Base-by-base conservation (phyloP, 2,888 invertebrate species). In the Drosophila parthenogenetica region DNA sequence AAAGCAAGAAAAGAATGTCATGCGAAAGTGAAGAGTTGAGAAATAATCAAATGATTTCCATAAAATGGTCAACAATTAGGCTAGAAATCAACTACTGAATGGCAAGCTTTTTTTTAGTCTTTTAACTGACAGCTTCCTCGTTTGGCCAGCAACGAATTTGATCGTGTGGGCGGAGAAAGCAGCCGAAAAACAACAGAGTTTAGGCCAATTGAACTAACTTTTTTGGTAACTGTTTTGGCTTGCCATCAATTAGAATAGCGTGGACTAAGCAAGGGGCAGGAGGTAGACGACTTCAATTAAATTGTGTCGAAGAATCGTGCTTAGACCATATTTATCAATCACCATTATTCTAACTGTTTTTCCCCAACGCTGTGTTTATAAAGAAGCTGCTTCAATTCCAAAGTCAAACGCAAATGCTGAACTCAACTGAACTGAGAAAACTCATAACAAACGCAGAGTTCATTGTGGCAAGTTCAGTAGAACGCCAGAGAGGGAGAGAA, bases 311-410 rank as follows among this genome's bases (percentile, higher is more conserved):
- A 50, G 73, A 85, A 61, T 85, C 84, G 84, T 85, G 84, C 84
- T 74, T 89, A 81, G 87, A 87, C 85, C 77, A 85, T 85, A 85
- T 85, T 89, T 85, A 85, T 85, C 89, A 89, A 85, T 85, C 84
- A 89, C 89, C 87, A 89, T 85, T 85, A 85, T 89, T 89, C 87
- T 89, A 89, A 87, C 84, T 85, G 87, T 84, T 78, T 65, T 4
- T 13, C 35, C 50, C 55, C 35, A 53, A 54, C 65, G 58, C 46
- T 64, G 60, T 69, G 67, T 80, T 72, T 62, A 67, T 80, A 69
- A 61, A 69, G 78, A 60, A 80, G 81, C 79, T 57, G 73, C 51
- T 25, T 43, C 42, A 55, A 77, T 32, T 54, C 60, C 35, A 54
- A 63, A 51, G 39, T 16, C 19, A 11, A 54, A 29, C 19, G 14